Evolutionary conservation across 1,140 invertebrate species (phyloP).

Genomic region (Drosophila kikkawai): DNA sequence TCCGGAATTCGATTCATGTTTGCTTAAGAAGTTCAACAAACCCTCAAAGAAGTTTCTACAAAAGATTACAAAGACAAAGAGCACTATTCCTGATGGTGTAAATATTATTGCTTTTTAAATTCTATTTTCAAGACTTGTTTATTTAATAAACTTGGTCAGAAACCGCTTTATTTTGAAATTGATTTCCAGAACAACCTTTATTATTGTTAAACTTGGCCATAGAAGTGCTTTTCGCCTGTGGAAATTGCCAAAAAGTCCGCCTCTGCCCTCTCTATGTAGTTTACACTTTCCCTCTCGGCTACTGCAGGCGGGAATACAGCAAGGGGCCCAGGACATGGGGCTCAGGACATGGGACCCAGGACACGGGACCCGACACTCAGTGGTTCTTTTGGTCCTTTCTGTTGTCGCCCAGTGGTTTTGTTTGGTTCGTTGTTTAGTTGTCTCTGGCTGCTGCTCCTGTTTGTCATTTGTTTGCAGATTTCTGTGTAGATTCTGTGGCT

Average conservation of each 20-base stretch:
- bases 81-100: too few species aligned
- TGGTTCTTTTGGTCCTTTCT: slow-evolving; percentile 31
- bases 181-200: slow-evolving; percentile 29
- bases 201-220: slow-evolving; percentile 18
- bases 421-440: slow-evolving; percentile 70
- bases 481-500: slow-evolving; percentile 80
- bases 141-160: not conserved
- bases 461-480: slow-evolving; percentile 83
- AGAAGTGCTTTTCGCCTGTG: slow-evolving; percentile 16
- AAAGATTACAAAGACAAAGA: too few species aligned
- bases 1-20: slow-evolving; percentile 6
- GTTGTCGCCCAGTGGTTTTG: slow-evolving; percentile 60
- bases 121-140: not conserved
- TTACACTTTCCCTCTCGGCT: slow-evolving; percentile 25
- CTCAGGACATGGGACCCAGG: slow-evolving; percentile 23
- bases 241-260: slow-evolving; percentile 41
- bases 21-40: not conserved
- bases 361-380: slow-evolving; percentile 10
- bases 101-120: too few species aligned
- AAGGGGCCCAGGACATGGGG: slow-evolving; percentile 13
- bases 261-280: slow-evolving; percentile 2
- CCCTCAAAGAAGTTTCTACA: not conserved
- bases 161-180: not conserved
- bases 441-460: slow-evolving; percentile 70
- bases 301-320: slow-evolving; percentile 4